Evolutionary conservation across 1,140 invertebrate genomes (phyloP).

Genomic region (Bombus vancouverensis): DNA sequence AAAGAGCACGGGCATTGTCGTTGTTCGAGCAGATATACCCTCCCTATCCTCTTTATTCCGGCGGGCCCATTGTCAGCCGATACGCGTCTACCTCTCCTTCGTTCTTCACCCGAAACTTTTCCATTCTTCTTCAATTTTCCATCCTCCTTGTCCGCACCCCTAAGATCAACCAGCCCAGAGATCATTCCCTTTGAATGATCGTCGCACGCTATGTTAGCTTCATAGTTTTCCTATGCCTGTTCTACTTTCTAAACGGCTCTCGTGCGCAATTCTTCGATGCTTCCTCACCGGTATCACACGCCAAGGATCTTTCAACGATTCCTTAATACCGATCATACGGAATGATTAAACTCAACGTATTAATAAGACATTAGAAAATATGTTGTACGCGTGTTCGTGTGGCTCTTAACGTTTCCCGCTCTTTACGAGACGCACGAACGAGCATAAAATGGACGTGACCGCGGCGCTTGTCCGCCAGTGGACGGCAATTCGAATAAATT

Average conservation of each 20-base stretch:
- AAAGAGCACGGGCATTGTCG: constrained; percentile 69
- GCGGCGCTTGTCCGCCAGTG: neutral
- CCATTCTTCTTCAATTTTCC: constrained; percentile 22
- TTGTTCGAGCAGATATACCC: constrained; percentile 59
- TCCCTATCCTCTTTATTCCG: constrained; percentile 47
- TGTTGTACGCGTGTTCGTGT: neutral
- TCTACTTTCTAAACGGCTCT: neutral
- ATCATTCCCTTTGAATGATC: neutral
- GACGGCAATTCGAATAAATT: constrained; percentile 3
- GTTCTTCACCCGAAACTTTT: neutral
- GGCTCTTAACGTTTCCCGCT: neutral
- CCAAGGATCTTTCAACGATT: no score
- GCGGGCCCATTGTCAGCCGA: constrained; percentile 53
- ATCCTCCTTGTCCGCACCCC: constrained; percentile 12
- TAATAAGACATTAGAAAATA: neutral
- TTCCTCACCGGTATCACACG: no score
- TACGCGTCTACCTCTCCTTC: neutral
- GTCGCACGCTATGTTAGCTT: neutral
- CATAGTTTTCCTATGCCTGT: neutral
- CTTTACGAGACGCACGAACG: neutral
- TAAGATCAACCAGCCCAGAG: neutral
- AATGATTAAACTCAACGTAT: neutral
- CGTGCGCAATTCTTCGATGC: neutral
- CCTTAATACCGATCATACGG: neutral
- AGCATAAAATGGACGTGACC: neutral